phyloP scores from a whole-genome alignment of 2,888 invertebrate species.

The Agrotis segetum region DNA sequence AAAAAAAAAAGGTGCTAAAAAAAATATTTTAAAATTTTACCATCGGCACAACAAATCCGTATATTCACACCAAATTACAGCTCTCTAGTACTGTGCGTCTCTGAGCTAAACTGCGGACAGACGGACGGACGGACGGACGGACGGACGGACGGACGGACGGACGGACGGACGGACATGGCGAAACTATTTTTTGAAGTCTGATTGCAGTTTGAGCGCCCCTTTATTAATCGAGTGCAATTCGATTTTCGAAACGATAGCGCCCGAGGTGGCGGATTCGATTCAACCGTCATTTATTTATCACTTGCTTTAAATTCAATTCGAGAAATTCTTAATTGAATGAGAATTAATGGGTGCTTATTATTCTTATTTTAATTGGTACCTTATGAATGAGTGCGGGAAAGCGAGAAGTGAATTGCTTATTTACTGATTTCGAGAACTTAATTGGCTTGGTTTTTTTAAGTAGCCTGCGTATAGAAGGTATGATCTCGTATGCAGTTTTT shows the following conservation, averaged over 20 bases:
- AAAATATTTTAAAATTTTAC: too few relatives aligned
- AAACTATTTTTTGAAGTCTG: too few relatives aligned
- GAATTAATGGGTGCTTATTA: conserved; percentile 34
- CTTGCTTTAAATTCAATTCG: conserved; percentile 43
- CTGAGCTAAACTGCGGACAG: too few relatives aligned
- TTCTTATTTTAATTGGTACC: conserved; percentile 35
- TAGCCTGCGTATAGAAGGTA: not conserved
- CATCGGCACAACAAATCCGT: too few relatives aligned
- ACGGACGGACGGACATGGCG: too few relatives aligned
- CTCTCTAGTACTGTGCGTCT: too few relatives aligned
- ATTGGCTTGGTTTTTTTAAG: conserved; percentile 7
- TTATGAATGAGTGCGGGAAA: conserved; percentile 17
- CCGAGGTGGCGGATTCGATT: conserved; percentile 35
- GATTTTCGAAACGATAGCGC: conserved; percentile 40
- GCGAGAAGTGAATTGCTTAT: conserved; percentile 24
- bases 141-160: too few relatives aligned
- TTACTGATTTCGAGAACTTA: not conserved
- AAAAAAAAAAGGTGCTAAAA: too few relatives aligned
- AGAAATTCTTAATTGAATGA: conserved; percentile 50
- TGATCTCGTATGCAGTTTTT: not conserved
- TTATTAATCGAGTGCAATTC: conserved; percentile 29
- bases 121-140: too few relatives aligned
- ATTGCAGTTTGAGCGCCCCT: conserved; percentile 19
- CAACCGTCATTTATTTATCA: conserved; percentile 42
- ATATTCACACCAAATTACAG: too few relatives aligned